Evolutionary conservation across 2,888 invertebrate genomes (phyloP), one percentile per base, ranked within the genome.

Genomic region (Nowickia ferox): DNA sequence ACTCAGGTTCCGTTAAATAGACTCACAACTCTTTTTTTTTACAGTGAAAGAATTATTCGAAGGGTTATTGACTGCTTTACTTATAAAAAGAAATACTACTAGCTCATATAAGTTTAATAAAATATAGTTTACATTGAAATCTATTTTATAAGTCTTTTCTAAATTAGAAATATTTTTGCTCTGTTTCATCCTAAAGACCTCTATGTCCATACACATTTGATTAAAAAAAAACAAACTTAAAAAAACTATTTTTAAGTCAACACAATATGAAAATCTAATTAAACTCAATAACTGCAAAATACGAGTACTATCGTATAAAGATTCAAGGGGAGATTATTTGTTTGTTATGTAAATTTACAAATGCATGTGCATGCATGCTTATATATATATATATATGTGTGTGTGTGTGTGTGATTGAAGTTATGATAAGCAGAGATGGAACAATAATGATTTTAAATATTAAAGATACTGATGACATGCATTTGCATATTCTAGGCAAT

Each of bases 251-350:
- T 51, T 51, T 48, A 55, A 77, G 77, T 84, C 77, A 81, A 84
- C 72, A 84, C 63, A 84, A 81, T 74, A 85, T 85, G 68, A 77
- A 85, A 77, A 77, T 85, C 77, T 81, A 85, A 85, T 85, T 85
- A 81, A 85, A 68, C 77, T 68, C 72, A 72, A 72, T 48, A 72
- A 61, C 17, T 66, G 40, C 30, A 65, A 65, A 65, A 38, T 40
- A n/a, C n/a, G n/a, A n/a, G n/a, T n/a, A 17, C n/a, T 44, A 44
- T 38, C 38, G 19, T n/a, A 55, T 38, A 55, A 53, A 69, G 63
- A 77, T 83, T 30, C 6, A 5, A 30, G 30, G 30, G 6, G 30
- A 30, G 30, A 30, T 30, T 30, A 30, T 30, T 68, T 38, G 72
- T 72, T 75, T 77, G 51, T 77, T 44, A 63, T 61, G 46, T 19